Base-by-base conservation (phyloP, 2,113 vertebrate genomes). In the Phocoena phocoena region DNA sequence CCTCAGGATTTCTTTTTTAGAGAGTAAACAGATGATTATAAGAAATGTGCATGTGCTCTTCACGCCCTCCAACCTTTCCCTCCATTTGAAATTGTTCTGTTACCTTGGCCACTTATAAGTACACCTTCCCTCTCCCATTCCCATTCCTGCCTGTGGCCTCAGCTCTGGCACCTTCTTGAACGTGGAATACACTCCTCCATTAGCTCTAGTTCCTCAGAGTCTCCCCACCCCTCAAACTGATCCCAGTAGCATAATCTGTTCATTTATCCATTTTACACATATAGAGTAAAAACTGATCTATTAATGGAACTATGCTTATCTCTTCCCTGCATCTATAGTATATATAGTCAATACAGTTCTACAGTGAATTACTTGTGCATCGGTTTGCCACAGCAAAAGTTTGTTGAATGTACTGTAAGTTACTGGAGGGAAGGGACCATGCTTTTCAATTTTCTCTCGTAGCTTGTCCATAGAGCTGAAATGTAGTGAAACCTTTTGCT, bases 81-180 rank as follows among this genome's bases (percentile, higher is more conserved):
- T 83, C 6, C 28, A 36, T 73, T 50, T 82, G 33, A 63, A 3
- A 26, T 60, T 44, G 11, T 77, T 93, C 18, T 88, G 14, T 89
- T 88, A 6, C 4, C 0, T 31, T 71, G 44, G 1, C 20, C 41
- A 47, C 38, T 77, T 47, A 6, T 1, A 55, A 80, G 0, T 18
- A 18, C 17, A 70, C 5, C 17, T 21, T 15, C 1, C 2, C 20
- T 41, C 1, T 14, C 4, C 0, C 1, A 5, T 63, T 14, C 3
- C 0, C 1, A 5, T 63, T 77, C 36, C 14, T 82, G 23, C 53
- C 26, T 68, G 2, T 70, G 41, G 14, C 8, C 28, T 55, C 28
- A 77, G 82, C 11, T 65, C 23, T 83, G 62, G 13, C 47, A 55
- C 76, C 41, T 41, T 68, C 21, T 70, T n/a, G 4, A 17, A 44